Evolutionary conservation across 2,113 vertebrate species (phyloP).

Genomic region (Neomonachus schauinslandi): DNA sequence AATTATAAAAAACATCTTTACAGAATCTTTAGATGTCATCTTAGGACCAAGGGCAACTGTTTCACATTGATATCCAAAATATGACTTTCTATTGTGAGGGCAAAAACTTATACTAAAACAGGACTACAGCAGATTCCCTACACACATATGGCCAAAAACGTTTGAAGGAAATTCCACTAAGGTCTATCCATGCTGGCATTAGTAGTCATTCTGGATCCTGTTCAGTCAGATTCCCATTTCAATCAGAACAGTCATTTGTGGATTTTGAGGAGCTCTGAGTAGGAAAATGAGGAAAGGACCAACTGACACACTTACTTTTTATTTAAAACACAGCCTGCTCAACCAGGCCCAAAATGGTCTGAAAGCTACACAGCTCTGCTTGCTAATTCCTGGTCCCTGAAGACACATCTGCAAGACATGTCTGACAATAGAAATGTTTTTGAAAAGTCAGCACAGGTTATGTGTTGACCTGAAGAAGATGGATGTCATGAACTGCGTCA

Average conservation of each 20-base stretch:
- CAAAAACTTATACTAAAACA: neutral
- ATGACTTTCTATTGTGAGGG: neutral
- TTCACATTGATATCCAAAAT: neutral
- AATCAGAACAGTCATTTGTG: neutral
- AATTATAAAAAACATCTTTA: neutral
- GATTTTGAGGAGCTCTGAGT: neutral
- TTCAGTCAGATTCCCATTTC: neutral
- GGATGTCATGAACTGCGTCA: neutral
- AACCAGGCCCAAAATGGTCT: neutral
- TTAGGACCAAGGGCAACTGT: neutral
- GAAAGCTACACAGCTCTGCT: neutral
- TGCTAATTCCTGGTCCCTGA: neutral
- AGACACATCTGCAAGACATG: neutral
- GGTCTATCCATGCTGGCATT: neutral
- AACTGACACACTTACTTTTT: neutral
- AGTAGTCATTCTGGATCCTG: neutral
- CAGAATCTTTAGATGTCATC: neutral
- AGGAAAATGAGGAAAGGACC: neutral
- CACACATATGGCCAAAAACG: neutral
- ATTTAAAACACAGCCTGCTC: neutral
- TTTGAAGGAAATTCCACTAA: neutral
- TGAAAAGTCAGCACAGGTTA: slow-evolving; percentile 31
- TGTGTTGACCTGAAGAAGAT: slow-evolving; percentile 31
- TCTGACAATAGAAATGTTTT: neutral
- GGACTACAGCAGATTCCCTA: neutral